Conservation (phyloP, 2,888 invertebrate species). For the Erannis defoliaria region DNA sequence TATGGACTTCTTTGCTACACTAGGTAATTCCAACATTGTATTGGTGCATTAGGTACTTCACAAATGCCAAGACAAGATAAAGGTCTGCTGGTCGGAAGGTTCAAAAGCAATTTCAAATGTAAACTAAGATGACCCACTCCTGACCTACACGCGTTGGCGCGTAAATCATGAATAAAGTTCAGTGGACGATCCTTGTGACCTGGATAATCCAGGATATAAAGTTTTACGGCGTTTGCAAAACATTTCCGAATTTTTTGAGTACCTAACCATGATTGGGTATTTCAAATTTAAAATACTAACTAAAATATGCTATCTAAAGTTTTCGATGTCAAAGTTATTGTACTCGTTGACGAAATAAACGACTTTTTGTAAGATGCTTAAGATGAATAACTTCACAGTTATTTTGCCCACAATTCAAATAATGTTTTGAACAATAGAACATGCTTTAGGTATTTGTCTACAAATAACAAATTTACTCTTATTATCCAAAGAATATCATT, state of each 20-base stretch:
- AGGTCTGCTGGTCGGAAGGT: constrained; percentile 2
- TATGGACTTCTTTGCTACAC: not conserved
- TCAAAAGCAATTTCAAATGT: constrained; percentile 16
- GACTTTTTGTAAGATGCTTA: no score
- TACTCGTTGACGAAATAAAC: no score
- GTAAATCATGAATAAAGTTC: constrained; percentile 16
- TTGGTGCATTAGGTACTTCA: constrained; percentile 8
- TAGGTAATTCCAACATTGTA: not conserved
- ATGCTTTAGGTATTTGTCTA: no score
- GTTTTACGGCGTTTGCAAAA: not conserved
- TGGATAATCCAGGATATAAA: constrained; percentile 2
- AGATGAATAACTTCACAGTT: no score
- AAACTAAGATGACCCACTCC: constrained; percentile 9
- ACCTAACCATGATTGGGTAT: no score
- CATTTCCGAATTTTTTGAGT: not conserved
- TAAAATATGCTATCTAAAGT: no score
- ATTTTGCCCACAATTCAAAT: no score
- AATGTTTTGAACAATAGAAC: no score
- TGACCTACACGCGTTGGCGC: constrained; percentile 14
- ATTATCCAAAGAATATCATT: no score
- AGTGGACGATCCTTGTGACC: constrained; percentile 14
- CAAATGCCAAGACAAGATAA: constrained; percentile 14
- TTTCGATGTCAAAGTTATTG: no score
- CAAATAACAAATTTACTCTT: no score
- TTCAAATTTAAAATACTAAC: no score